phyloP scores from a whole-genome alignment of 1,140 invertebrate genomes.

The Ericerus pela region DNA sequence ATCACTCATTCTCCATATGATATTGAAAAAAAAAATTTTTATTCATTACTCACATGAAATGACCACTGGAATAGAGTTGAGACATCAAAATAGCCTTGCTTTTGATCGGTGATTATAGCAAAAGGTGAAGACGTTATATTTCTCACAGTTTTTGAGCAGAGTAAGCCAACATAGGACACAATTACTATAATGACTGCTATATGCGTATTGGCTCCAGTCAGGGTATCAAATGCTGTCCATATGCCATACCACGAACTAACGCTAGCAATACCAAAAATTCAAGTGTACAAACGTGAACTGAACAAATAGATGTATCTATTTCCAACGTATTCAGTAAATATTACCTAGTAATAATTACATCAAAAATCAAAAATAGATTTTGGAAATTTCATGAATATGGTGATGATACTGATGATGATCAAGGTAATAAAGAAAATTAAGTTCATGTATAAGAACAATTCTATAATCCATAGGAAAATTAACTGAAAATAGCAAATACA shows the following conservation, averaged over 20 bases:
- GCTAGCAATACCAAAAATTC: constrained; percentile 54
- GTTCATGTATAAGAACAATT: no score
- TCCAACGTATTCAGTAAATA: constrained; percentile 4
- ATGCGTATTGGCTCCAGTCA: constrained; percentile 42
- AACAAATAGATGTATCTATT: constrained; percentile 39
- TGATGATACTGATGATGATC: no score
- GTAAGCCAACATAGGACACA: constrained; percentile 40
- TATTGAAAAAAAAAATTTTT: no score
- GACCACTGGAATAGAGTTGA: constrained; percentile 52
- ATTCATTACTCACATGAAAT: background rate
- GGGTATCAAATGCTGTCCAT: constrained; percentile 57
- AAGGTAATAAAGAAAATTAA: no score
- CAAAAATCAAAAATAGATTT: no score
- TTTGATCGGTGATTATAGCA: constrained; percentile 52
- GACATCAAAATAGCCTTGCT: constrained; percentile 60
- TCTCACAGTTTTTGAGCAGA: constrained; percentile 46
- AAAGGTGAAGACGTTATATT: constrained; percentile 71
- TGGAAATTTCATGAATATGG: no score
- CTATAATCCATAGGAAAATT: no score
- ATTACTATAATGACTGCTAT: constrained; percentile 43
- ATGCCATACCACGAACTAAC: constrained; percentile 72
- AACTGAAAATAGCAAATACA: no score
- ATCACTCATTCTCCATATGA: no score
- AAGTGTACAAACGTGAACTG: constrained; percentile 56
- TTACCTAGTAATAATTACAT: background rate